Evolutionary conservation across 2,797 vertebrate genomes (phyloP), one percentile per base, ranked within the genome.

Genomic region (Myioborus melanocephalus): DNA sequence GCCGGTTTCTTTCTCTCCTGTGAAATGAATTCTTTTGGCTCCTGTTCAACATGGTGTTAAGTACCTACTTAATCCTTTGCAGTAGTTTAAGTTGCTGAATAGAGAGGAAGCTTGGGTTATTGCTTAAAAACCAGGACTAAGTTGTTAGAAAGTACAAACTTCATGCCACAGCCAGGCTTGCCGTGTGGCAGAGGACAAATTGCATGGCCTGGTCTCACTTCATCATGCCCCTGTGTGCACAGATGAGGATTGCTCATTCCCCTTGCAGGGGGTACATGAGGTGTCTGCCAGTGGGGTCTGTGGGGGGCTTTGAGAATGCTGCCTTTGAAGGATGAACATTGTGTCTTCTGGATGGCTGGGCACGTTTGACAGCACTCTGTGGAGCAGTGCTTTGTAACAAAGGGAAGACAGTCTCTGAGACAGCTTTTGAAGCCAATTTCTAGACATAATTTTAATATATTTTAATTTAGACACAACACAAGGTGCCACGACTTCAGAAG

Each of bases 11-110:
- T 83, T 66, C 56, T 89, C 20, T 80, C 27, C 52, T 69, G 49
- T 92, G 83, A 84, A 94, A 96, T 80, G 30, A 90, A 91, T 90
- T 84, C 21, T 87, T 93, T 88, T 94, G 76, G 77, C 73, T 90
- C 21, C 35, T 41, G 35, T 90, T 95, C 81, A 96, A 55, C 66
- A 44, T 34, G 64, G 26, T 87, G 53, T 78, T 83, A 87, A 94
- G 84, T 75, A 49, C 55, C 85, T 72, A 34, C 71, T 96, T 93
- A 90, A 87, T 94, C 73, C 68, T 93, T 89, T 72, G 53, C 83
- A 72, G 60, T 39, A 78, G 79, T 83, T 73, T 82, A 39, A 83
- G 86, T 41, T 90, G 66, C 47, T 82, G 76, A 94, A 79, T 35
- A 83, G 59, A 80, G 56, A 79, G 27, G 53, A 84, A 83, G 59